Base-by-base conservation (phyloP, 2,797 vertebrate genomes). In the Rousettus madagascariensis region DNA sequence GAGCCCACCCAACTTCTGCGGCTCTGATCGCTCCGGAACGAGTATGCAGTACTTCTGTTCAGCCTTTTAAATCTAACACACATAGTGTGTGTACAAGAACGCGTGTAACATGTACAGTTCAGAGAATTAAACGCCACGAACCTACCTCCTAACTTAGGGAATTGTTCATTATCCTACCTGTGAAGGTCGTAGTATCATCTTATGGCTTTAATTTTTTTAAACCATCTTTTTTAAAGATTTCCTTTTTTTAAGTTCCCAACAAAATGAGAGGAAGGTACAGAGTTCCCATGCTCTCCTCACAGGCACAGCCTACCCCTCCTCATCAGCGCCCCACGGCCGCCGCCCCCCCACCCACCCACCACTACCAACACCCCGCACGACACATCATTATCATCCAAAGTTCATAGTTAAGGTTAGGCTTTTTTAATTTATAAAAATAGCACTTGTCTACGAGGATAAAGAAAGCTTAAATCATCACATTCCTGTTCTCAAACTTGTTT, bases 271-370 rank as follows among this genome's bases (percentile, higher is more conserved):
- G 46, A 30, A 61, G 68, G 24, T 65, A 19, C 38, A 65, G 66
- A 36, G 41, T 46, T 53, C 57, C 66, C 36, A 1, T 13, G 24
- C 12, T 1, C 22, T 30, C 26, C 36, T 30, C 36, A 12, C 3
- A 0, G 8, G 24, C 24, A 9, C 17, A 16, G 49, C 49, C 49
- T 16, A 38, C 38, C 8, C 20, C 5, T 0, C 0, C 17, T 24
- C 30, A n/a, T 6, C 43, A 51, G 1, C 20, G 1, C 5, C 1
- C 33, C 33, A 4, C 46, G 12, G 46, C 13, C 13, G 38, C 38
- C 38, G 33, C 33, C 49, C 5, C 4, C 6, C 15, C 1, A 1
- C 4, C 6, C 15, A 0, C 4, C 7, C 28, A 12, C 1, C 0
- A 30, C 46, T 20, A n/a, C 9, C 53, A 51, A 0, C 20, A 15